These are phyloP conservation scores for Nyctereutes procyonoides DNA, from an alignment of 2,113 vertebrate species.

Conservation along the genomic window DNA sequence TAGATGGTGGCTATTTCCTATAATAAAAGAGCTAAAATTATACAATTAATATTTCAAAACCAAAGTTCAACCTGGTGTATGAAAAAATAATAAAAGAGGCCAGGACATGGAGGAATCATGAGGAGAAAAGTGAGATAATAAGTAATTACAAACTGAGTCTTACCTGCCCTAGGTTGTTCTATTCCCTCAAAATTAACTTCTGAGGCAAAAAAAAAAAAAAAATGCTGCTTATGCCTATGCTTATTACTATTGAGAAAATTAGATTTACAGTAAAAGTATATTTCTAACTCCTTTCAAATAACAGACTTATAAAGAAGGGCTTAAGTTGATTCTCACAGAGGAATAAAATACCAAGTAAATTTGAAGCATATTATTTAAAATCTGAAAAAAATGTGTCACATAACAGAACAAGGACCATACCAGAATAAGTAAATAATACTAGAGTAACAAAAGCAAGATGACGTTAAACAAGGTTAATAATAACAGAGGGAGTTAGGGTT, in stretches of 20 bases:
- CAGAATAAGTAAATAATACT: background rate
- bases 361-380: background rate
- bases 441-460: background rate
- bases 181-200: background rate
- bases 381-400: background rate
- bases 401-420: background rate
- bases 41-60: background rate
- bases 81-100: background rate
- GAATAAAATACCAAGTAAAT: background rate
- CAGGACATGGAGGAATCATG: rapidly evolving
- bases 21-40: background rate
- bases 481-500: background rate
- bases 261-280: background rate
- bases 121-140: background rate
- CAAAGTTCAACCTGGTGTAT: rapidly evolving
- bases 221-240: background rate
- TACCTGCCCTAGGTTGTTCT: background rate
- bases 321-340: background rate
- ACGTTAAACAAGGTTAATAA: background rate
- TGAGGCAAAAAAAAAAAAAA: background rate
- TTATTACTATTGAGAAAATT: background rate
- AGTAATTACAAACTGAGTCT: background rate
- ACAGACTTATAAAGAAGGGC: background rate
- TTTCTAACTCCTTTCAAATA: background rate
- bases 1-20: background rate